Conservation (phyloP, 2,888 invertebrate species). For the Scaptomyza tumidula region DNA sequence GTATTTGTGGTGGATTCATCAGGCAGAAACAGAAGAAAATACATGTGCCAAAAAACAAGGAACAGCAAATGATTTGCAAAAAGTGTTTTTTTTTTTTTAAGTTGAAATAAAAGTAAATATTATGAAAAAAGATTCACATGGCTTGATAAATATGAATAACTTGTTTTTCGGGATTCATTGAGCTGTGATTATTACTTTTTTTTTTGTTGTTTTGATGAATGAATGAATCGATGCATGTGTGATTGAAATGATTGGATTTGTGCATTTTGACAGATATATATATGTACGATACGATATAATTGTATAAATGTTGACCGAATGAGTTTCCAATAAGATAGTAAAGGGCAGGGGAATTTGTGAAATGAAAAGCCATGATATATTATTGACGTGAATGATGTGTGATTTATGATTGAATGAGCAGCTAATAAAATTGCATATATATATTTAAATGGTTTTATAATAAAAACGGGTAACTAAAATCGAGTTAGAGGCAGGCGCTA, state of each 20-base stretch:
- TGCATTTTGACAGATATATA: conserved; percentile 40
- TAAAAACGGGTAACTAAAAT: conserved; percentile 17
- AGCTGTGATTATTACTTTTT: conserved; percentile 46
- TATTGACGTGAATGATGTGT: conserved; percentile 3
- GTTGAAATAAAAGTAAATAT: not conserved
- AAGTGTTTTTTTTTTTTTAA: too few relatives aligned
- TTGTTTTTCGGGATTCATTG: conserved; percentile 41
- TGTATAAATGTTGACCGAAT: conserved; percentile 28
- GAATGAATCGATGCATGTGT: conserved; percentile 46
- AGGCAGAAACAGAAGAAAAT: conserved; percentile 44
- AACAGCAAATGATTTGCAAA: conserved; percentile 26
- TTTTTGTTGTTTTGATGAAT: not conserved
- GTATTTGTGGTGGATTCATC: conserved; percentile 23
- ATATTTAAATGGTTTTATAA: not conserved
- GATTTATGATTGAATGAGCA: conserved; percentile 39
- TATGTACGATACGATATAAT: not conserved
- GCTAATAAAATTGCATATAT: conserved; percentile 42
- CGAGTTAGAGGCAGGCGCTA: conserved; percentile 48
- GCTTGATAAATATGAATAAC: conserved; percentile 31
- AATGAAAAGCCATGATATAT: conserved; percentile 35
- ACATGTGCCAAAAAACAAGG: conserved; percentile 64
- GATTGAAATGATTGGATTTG: conserved; percentile 59
- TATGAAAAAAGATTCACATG: conserved; percentile 2
- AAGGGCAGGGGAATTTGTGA: conserved; percentile 18
- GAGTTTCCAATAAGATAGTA: conserved; percentile 21